Percentiles rank a stretch among this genome's conserved stretches.
Evolutionary conservation across 2,797 vertebrate species (phyloP).

Genomic region (Sarcophilus harrisii): DNA sequence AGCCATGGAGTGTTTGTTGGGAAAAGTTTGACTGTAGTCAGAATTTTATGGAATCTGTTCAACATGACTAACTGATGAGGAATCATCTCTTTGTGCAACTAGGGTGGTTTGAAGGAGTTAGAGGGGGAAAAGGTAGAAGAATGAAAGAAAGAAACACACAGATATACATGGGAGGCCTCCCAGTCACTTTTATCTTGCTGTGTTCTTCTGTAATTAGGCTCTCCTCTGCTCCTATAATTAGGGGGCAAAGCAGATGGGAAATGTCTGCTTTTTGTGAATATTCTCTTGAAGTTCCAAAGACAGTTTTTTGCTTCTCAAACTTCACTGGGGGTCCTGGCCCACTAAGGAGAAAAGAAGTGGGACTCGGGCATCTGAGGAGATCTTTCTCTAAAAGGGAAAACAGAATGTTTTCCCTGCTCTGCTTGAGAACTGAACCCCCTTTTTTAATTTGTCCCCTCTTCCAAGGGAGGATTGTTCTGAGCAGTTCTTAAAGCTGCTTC

Average conservation of each 20-base stretch:
- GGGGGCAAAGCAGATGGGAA: conserved; percentile 63
- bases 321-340: background rate
- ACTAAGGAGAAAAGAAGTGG: background rate
- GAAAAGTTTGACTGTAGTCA: background rate
- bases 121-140: background rate
- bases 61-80: background rate
- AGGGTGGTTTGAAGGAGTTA: conserved; percentile 41
- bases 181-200: conserved; percentile 77
- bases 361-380: background rate
- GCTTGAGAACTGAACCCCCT: background rate
- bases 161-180: conserved; percentile 44
- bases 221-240: conserved; percentile 56
- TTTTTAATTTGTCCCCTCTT: background rate
- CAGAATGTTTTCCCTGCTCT: background rate
- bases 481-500: background rate
- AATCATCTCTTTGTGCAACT: conserved; percentile 30
- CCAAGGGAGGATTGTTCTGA: background rate
- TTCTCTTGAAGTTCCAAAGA: background rate
- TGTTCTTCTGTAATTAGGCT: conserved; percentile 67
- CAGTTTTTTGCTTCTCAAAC: conserved; percentile 9
- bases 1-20: background rate
- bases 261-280: conserved; percentile 14
- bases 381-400: too few species aligned
- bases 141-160: background rate
- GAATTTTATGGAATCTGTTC: background rate